Conservation (phyloP, 2,797 vertebrate genomes). For the Darevskia nairensis region DNA sequence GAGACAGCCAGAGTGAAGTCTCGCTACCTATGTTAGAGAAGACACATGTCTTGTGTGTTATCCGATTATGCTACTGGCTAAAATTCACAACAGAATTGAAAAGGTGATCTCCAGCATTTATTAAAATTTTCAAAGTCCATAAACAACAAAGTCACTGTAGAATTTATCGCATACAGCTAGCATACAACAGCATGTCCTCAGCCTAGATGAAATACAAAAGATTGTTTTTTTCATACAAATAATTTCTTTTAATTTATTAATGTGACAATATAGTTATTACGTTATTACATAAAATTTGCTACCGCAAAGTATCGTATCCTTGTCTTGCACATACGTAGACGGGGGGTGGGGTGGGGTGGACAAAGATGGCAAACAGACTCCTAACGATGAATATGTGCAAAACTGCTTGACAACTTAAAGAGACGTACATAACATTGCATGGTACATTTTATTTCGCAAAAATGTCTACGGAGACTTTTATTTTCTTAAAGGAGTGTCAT, state of each 20-base stretch:
- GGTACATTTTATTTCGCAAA: constrained; percentile 81
- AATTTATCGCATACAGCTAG: constrained; percentile 83
- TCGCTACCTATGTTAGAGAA: constrained; percentile 72
- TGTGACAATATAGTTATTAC: constrained; percentile 91
- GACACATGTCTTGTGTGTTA: constrained; percentile 65
- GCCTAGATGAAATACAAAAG: constrained; percentile 84
- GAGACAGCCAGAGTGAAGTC: constrained; percentile 68
- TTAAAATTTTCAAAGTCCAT: constrained; percentile 88
- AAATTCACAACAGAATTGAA: constrained; percentile 80
- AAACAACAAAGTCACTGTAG: constrained; percentile 87
- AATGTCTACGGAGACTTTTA: constrained; percentile 77
- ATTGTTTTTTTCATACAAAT: constrained; percentile 89
- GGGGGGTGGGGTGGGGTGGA: constrained; percentile 73
- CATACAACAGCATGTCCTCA: constrained; percentile 82
- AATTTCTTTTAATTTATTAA: constrained; percentile 89
- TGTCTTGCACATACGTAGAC: constrained; percentile 91
- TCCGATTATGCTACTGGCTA: constrained; percentile 65
- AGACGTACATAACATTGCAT: constrained; percentile 82
- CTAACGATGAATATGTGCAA: constrained; percentile 88
- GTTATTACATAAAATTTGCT: constrained; percentile 96
- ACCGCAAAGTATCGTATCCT: constrained; percentile 91
- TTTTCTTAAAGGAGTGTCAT: constrained; percentile 76
- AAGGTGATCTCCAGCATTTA: constrained; percentile 85
- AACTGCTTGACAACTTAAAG: constrained; percentile 86
- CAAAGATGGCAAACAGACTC: constrained; percentile 82